phyloP scores from a whole-genome alignment of 2,888 invertebrate species.

The Epistrophella euchroma region DNA sequence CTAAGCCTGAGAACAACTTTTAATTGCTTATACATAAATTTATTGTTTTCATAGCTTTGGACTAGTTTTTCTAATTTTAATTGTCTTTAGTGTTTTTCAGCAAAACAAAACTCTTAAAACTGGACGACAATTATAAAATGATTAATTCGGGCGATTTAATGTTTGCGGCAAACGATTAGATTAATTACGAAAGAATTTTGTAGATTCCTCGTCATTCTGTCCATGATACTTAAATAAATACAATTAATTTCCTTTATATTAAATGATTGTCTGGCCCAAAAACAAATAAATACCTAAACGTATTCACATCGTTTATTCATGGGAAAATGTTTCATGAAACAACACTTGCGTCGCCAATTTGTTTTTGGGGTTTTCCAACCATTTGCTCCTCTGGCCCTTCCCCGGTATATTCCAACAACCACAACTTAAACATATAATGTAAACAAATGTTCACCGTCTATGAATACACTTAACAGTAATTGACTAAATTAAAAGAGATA shows the following conservation, averaged over 20 bases:
- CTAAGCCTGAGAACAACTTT: too few relatives aligned
- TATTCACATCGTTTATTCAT: constrained; percentile 18
- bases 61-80: too few relatives aligned
- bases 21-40: too few relatives aligned
- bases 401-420: neutral
- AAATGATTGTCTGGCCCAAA: neutral
- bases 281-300: neutral
- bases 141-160: neutral
- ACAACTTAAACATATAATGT: neutral
- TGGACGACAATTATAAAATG: neutral
- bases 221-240: constrained; percentile 3
- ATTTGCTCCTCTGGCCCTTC: neutral
- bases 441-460: constrained; percentile 10
- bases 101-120: neutral
- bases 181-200: neutral
- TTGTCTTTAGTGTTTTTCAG: too few relatives aligned
- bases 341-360: constrained; percentile 14
- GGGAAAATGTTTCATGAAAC: neutral
- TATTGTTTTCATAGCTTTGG: too few relatives aligned
- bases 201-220: neutral
- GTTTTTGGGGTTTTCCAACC: neutral
- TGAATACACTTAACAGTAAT: constrained; percentile 43
- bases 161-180: neutral
- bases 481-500: constrained; percentile 43
- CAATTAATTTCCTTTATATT: neutral